A percentile compares a stretch with the other conserved stretches of the same genome.
Evolutionary conservation across 2,888 invertebrate species (phyloP).

Genomic region (Eilema caniola): DNA sequence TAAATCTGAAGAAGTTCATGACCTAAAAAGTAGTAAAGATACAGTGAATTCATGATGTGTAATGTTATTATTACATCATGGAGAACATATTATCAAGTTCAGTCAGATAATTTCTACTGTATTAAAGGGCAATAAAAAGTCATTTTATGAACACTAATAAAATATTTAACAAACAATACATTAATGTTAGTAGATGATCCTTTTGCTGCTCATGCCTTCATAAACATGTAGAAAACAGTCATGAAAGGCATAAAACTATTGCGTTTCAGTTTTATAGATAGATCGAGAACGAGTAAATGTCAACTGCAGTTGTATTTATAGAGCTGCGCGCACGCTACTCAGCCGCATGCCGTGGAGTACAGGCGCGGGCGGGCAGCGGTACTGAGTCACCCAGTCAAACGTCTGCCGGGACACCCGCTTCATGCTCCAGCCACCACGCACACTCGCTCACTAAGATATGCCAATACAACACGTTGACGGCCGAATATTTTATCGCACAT

Average conservation of each 20-base stretch:
- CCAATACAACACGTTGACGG: slow-evolving; percentile 39
- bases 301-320: slow-evolving; percentile 83
- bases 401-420: slow-evolving; percentile 79
- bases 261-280: slow-evolving; percentile 74
- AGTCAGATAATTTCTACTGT: background rate
- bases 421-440: slow-evolving; percentile 52
- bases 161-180: background rate
- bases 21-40: background rate
- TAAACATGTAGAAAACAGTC: slow-evolving; percentile 19
- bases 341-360: slow-evolving; percentile 64
- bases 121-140: background rate
- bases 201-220: background rate
- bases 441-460: slow-evolving; percentile 48
- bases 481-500: slow-evolving; percentile 50
- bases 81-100: background rate
- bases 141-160: background rate
- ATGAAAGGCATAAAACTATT: slow-evolving; percentile 58
- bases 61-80: background rate
- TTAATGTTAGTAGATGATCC: background rate
- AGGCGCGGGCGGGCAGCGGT: slow-evolving; percentile 37
- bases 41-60: background rate
- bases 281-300: slow-evolving; percentile 83
- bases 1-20: background rate
- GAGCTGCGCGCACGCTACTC: slow-evolving; percentile 56
- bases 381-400: slow-evolving; percentile 77